These are phyloP conservation scores for Coregonus ussuriensis DNA, from an alignment of 2,797 vertebrate genomes.

Conservation along the genomic window DNA sequence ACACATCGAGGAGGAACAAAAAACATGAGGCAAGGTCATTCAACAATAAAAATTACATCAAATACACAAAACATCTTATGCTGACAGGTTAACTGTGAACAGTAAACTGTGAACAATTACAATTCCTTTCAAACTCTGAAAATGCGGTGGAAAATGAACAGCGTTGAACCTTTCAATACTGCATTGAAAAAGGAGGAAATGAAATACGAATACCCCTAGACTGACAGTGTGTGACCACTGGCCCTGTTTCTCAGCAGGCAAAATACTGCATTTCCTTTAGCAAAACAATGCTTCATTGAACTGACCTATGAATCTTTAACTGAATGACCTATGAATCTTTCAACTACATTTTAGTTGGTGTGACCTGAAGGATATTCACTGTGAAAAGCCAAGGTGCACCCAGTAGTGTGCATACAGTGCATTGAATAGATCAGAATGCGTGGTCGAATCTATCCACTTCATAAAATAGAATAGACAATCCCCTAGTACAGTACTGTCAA, in stretches of 20 bases:
- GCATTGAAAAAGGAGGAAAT: conserved; percentile 37
- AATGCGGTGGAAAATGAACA: conserved; percentile 43
- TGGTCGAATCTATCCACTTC: not conserved
- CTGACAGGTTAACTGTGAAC: conserved; percentile 30
- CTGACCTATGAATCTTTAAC: conserved; percentile 1
- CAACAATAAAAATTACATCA: conserved; percentile 7
- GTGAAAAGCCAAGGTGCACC: conserved; percentile 59
- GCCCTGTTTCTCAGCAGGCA: conserved; percentile 20
- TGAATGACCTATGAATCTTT: conserved; percentile 10
- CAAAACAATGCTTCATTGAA: conserved; percentile 18
- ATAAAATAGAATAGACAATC: not conserved
- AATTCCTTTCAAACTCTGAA: conserved; percentile 1
- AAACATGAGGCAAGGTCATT: conserved; percentile 38
- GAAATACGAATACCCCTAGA: conserved; percentile 2
- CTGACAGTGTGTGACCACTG: conserved; percentile 17
- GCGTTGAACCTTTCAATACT: conserved; percentile 52
- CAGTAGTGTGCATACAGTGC: conserved; percentile 64
- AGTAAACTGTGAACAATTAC: conserved; percentile 30
- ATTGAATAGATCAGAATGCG: conserved; percentile 17
- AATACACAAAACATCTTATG: conserved; percentile 34
- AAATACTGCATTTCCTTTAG: conserved; percentile 18
- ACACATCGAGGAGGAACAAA: conserved; percentile 33
- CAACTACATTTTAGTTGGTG: conserved; percentile 17
- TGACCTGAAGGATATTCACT: conserved; percentile 40
- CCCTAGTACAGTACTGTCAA: not conserved